phyloP scores from a whole-genome alignment of 2,113 vertebrate species.

The Mionectes macconnelli region DNA sequence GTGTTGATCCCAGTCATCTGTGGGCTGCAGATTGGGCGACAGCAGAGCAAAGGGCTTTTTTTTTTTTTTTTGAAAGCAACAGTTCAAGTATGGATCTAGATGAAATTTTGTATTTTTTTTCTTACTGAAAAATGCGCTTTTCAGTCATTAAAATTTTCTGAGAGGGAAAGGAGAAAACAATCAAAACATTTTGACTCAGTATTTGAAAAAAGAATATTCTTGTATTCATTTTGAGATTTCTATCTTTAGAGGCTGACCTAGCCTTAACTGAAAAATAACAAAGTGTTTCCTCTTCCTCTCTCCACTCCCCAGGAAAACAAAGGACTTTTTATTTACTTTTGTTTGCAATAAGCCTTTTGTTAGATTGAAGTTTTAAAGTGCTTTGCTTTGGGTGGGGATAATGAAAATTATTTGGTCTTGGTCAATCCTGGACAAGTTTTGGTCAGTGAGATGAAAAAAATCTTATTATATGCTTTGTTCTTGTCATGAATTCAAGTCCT shows the following conservation, averaged over 20 bases:
- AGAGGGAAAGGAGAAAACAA: background rate
- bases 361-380: background rate
- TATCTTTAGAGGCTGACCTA: conserved; percentile 33
- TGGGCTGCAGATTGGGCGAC: background rate
- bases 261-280: conserved; percentile 35
- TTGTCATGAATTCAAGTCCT: background rate
- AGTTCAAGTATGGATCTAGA: background rate
- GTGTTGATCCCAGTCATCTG: background rate
- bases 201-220: background rate
- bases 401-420: conserved; percentile 3
- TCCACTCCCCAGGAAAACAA: conserved; percentile 29
- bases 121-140: background rate
- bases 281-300: conserved; percentile 30
- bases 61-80: background rate
- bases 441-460: conserved; percentile 2
- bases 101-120: background rate
- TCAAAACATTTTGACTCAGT: background rate
- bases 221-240: background rate
- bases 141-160: background rate
- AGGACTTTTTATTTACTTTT: conserved; percentile 39
- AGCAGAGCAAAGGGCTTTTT: background rate
- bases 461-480: background rate
- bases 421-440: conserved; percentile 3
- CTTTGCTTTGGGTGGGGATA: background rate
- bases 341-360: conserved; percentile 29